These are phyloP conservation scores for Ypsolopha scabrella DNA, from an alignment of 2,888 invertebrate species.

Conservation along the genomic window DNA sequence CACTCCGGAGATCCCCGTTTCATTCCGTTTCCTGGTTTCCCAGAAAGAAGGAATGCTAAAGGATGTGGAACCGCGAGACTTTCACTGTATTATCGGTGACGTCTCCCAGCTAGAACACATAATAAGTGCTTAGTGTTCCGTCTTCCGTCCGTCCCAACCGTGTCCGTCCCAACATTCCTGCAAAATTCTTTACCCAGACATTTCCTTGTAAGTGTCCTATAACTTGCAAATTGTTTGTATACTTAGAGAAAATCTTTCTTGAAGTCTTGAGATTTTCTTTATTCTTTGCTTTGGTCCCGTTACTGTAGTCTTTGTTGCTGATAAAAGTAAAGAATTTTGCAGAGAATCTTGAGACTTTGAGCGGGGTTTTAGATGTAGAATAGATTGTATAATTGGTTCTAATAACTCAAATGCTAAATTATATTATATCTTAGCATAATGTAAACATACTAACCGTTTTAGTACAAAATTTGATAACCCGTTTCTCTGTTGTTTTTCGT, in stretches of 20 bases:
- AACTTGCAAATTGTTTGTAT: conserved; percentile 15
- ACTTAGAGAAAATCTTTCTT: conserved; percentile 45
- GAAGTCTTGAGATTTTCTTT: conserved; percentile 43
- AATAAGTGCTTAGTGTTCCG: conserved; percentile 27
- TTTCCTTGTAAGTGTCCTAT: conserved; percentile 48
- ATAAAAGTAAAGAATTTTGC: conserved; percentile 62
- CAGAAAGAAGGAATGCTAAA: conserved; percentile 59
- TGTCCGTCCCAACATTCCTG: conserved; percentile 36
- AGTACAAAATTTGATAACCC: not conserved
- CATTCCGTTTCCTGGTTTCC: conserved; percentile 18
- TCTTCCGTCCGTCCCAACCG: conserved; percentile 13
- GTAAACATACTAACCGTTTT: too few species aligned
- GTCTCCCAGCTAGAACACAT: conserved; percentile 54
- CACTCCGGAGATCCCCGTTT: too few species aligned
- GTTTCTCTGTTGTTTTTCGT: conserved; percentile 3
- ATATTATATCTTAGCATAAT: too few species aligned
- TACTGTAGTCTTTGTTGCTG: conserved; percentile 9
- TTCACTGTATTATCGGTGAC: conserved; percentile 61
- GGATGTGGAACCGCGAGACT: conserved; percentile 60
- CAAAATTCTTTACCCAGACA: conserved; percentile 65
- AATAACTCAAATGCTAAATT: not conserved
- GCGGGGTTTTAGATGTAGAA: conserved; percentile 23
- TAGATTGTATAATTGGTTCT: not conserved
- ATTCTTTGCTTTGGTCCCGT: conserved; percentile 12
- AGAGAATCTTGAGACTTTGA: conserved; percentile 46